Evolutionary conservation across 2,888 invertebrate genomes (phyloP), one percentile per base, ranked within the genome.

Genomic region (Galerucella pusilla): DNA sequence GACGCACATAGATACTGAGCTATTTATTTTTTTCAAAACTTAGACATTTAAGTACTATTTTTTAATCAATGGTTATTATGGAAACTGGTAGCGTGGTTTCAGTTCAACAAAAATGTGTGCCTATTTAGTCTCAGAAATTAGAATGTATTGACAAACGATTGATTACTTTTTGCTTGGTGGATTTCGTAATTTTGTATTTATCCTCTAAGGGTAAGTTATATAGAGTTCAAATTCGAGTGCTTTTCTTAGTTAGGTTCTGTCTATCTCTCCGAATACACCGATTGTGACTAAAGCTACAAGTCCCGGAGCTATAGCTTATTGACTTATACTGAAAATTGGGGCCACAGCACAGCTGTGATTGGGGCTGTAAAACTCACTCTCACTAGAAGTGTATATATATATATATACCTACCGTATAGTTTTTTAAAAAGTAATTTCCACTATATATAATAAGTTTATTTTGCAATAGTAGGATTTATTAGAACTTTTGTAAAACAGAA

Each of bases 211-310:
- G 42, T 45, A n/a, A 54, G 35, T 45, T 16, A 7, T 20, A 71
- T 71, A 66, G 9, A 66, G 59, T 35, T 63, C 20, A 71, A 46
- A 71, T 71, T 71, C 64, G 74, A 74, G 46, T 68, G 16, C 6
- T 54, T 54, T n/a, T 54, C 14, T 35, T 25, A 28, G 28, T 25
- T 66, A 64, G 64, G 42, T n/a, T 49, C 52, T 66, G 49, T 66
- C 14, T 52, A 66, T 66, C 16, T 46, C 14, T 14, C 49, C 49
- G 14, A 49, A 49, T 49, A 49, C 14, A 1, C 3, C 5, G 49
- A 49, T 4, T 12, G 49, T 49, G 11, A 49, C 49, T 49, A 49
- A 49, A 14, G 14, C 49, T 49, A 14, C 9, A 49, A 49, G 49
- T 49, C 2, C 5, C 49, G 49, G 14, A 49, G 2, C 14, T 49